These are phyloP conservation scores for Bagarius yarrelli DNA, from an alignment of 2,113 vertebrate species.

Conservation along the genomic window DNA sequence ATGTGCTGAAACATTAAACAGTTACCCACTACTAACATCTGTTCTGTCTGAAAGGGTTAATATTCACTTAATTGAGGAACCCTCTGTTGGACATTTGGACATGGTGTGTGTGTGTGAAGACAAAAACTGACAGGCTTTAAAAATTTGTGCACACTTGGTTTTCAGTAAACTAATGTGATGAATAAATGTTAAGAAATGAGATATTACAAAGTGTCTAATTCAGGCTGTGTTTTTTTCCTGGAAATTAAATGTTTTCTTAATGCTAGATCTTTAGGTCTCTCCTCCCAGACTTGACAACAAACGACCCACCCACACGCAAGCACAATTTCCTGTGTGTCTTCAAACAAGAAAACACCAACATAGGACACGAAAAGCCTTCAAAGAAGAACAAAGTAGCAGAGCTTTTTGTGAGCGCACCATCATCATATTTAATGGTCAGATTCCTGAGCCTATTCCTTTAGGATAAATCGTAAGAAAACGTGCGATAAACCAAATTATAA, in stretches of 20 bases:
- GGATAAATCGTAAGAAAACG: background rate
- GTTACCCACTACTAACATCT: slow-evolving; percentile 37
- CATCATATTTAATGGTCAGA: background rate
- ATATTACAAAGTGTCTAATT: background rate
- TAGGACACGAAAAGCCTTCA: slow-evolving; percentile 5
- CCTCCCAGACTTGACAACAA: background rate
- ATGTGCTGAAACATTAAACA: background rate
- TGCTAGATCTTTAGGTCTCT: background rate
- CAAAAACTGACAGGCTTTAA: background rate
- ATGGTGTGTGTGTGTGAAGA: slow-evolving; percentile 9
- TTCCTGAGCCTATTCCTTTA: slow-evolving; percentile 1
- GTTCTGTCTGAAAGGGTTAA: slow-evolving; percentile 49
- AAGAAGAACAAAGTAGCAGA: slow-evolving; percentile 13
- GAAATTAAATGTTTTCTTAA: background rate
- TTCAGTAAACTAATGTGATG: background rate
- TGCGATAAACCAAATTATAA: background rate
- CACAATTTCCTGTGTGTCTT: slow-evolving; percentile 16
- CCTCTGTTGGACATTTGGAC: slow-evolving; percentile 40
- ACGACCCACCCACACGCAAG: background rate
- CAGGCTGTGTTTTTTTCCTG: background rate
- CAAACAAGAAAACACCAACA: slow-evolving; percentile 3
- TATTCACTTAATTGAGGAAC: slow-evolving; percentile 33
- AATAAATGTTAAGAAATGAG: background rate
- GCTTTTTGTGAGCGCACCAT: background rate
- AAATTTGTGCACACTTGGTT: background rate